These are phyloP conservation scores for Dysmachus trigonus DNA, from an alignment of 2,888 invertebrate species.

Conservation along the genomic window DNA sequence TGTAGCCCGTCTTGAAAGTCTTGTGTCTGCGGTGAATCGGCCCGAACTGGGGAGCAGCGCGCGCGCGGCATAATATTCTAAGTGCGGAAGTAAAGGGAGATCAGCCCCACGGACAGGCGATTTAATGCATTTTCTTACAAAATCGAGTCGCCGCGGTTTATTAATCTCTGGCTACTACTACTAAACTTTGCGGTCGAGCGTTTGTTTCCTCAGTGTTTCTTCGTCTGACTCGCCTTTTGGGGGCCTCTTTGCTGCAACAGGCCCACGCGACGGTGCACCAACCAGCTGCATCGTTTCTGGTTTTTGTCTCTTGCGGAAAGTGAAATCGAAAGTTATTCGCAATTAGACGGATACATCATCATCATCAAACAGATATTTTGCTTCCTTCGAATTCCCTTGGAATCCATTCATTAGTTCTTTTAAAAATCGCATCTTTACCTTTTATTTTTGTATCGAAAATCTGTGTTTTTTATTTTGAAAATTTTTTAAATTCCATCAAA, in stretches of 20 bases:
- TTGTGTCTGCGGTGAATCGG: background rate
- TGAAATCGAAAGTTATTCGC: slow-evolving; percentile 28
- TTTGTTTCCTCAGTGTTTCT: slow-evolving; percentile 16
- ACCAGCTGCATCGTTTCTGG: slow-evolving; percentile 11
- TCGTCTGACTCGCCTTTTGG: background rate
- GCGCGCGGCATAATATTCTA: background rate
- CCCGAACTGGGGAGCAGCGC: background rate
- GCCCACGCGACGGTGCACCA: background rate
- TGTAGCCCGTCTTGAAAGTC: background rate
- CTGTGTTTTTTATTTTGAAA: background rate
- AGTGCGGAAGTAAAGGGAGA: slow-evolving; percentile 5
- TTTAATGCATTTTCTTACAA: background rate
- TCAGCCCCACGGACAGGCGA: background rate
- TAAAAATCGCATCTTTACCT: no score
- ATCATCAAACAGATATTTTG: background rate
- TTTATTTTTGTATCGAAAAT: background rate
- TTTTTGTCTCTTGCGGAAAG: slow-evolving; percentile 7
- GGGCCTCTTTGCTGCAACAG: background rate
- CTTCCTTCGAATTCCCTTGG: background rate
- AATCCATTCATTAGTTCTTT: background rate
- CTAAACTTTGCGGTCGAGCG: background rate
- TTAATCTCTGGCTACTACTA: background rate
- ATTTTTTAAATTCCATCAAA: background rate
- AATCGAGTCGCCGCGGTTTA: background rate
- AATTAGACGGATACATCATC: background rate